A percentile compares a stretch with the other conserved stretches of the same genome.
phyloP scores from a whole-genome alignment of 2,113 vertebrate genomes.

The Scopus umbretta region DNA sequence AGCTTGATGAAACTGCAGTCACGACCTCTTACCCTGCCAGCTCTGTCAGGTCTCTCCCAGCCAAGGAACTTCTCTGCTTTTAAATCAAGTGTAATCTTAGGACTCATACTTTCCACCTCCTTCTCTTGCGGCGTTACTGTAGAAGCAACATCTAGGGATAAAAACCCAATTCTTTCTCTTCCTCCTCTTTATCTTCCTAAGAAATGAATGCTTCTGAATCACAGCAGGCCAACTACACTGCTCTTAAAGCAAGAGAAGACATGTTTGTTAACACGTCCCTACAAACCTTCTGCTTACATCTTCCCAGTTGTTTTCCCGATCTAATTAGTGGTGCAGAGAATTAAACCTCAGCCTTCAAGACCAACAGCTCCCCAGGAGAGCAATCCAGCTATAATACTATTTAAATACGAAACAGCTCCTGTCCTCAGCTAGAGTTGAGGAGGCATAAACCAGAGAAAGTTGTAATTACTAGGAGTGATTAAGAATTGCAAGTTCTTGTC shows the following conservation, averaged over 20 bases:
- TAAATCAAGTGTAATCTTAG: not conserved
- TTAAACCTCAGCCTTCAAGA: slow-evolving; percentile 56
- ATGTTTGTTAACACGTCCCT: not conserved
- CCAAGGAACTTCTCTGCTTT: not conserved
- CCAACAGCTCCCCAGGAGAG: slow-evolving; percentile 43
- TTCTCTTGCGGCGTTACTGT: not conserved
- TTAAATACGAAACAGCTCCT: slow-evolving; percentile 64
- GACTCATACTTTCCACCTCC: accelerated
- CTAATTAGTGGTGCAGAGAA: slow-evolving; percentile 66
- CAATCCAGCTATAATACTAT: slow-evolving; percentile 19
- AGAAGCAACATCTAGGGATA: not conserved
- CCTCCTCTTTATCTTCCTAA: not conserved
- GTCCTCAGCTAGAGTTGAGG: slow-evolving; percentile 19
- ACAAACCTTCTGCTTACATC: not conserved
- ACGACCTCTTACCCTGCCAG: not conserved
- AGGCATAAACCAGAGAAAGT: slow-evolving; percentile 16
- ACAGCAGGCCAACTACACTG: accelerated
- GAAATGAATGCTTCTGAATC: not conserved
- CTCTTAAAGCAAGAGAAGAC: not conserved
- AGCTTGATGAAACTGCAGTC: not conserved
- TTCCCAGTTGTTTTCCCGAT: not conserved
- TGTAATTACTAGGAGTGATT: slow-evolving; percentile 67
- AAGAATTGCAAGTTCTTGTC: slow-evolving; percentile 33
- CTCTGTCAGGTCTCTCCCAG: not conserved
- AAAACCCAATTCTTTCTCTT: not conserved